phyloP scores from a whole-genome alignment of 1,140 invertebrate genomes.

The Contarinia nasturtii region DNA sequence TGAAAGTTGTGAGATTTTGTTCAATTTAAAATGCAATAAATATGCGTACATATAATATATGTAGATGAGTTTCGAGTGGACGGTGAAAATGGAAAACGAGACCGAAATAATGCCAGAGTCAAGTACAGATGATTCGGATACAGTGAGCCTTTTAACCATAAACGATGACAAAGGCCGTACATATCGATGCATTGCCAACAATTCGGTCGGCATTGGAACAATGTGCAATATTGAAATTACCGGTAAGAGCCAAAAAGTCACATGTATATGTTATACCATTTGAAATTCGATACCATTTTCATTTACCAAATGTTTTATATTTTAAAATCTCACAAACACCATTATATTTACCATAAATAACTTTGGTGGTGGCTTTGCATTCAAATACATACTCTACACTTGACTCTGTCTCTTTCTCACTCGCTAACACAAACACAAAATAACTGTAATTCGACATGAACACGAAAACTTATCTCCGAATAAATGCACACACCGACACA shows the following conservation, averaged over 20 bases:
- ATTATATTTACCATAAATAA: no score
- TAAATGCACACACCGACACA: no score
- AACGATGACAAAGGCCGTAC: slow-evolving; percentile 32
- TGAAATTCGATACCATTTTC: no score
- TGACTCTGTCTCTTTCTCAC: no score
- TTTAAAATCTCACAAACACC: background rate
- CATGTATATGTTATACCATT: background rate
- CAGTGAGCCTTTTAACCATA: slow-evolving; percentile 16
- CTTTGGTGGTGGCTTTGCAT: no score
- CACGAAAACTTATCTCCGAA: no score
- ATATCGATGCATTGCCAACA: slow-evolving; percentile 69
- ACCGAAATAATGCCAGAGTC: slow-evolving; percentile 32
- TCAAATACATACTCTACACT: no score
- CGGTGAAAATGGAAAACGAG: slow-evolving; percentile 63
- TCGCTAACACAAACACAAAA: no score
- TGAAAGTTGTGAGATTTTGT: background rate
- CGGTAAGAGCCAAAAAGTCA: slow-evolving; percentile 29
- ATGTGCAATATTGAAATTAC: slow-evolving; percentile 62
- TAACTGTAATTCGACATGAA: no score
- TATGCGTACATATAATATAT: background rate
- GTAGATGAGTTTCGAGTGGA: slow-evolving; percentile 58
- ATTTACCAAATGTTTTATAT: no score
- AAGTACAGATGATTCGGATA: slow-evolving; percentile 10
- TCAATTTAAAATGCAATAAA: background rate
- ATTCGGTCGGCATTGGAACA: slow-evolving; percentile 50